Conservation (phyloP, 2,888 invertebrate genomes). For the Synanthedon myopaeformis region DNA sequence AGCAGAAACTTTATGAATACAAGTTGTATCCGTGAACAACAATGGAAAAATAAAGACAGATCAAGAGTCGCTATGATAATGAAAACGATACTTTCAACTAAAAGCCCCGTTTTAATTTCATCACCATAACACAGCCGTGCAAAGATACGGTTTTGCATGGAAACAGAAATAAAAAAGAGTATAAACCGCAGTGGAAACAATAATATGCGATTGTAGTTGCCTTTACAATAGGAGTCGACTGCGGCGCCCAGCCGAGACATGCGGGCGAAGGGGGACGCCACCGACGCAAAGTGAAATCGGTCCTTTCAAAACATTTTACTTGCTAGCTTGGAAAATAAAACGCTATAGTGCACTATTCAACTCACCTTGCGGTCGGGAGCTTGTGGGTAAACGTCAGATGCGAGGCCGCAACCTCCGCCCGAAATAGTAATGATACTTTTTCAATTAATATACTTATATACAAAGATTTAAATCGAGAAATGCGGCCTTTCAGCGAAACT, state of each 20-base stretch:
- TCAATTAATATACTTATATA: no score
- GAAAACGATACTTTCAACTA: constrained; percentile 18
- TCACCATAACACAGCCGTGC: constrained; percentile 52
- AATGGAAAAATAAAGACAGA: neutral
- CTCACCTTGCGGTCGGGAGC: constrained; percentile 23
- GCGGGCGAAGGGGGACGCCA: constrained; percentile 27
- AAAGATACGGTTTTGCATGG: constrained; percentile 55
- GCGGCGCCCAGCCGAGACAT: constrained; percentile 28
- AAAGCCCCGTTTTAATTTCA: constrained; percentile 59
- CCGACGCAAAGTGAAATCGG: constrained; percentile 61
- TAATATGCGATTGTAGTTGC: constrained; percentile 64
- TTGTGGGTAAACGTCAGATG: constrained; percentile 19
- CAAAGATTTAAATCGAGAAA: no score
- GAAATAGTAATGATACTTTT: no score
- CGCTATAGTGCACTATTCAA: constrained; percentile 40
- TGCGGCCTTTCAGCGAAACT: no score
- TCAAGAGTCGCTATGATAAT: neutral
- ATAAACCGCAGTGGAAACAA: constrained; percentile 55
- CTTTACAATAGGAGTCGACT: constrained; percentile 46
- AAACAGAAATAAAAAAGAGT: constrained; percentile 55
- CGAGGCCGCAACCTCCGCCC: neutral
- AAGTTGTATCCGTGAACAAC: neutral
- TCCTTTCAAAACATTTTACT: constrained; percentile 67
- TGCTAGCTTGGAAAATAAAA: constrained; percentile 55
- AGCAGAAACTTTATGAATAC: no score